Conservation (phyloP, 2,797 vertebrate genomes). For the Monodelphis domestica region DNA sequence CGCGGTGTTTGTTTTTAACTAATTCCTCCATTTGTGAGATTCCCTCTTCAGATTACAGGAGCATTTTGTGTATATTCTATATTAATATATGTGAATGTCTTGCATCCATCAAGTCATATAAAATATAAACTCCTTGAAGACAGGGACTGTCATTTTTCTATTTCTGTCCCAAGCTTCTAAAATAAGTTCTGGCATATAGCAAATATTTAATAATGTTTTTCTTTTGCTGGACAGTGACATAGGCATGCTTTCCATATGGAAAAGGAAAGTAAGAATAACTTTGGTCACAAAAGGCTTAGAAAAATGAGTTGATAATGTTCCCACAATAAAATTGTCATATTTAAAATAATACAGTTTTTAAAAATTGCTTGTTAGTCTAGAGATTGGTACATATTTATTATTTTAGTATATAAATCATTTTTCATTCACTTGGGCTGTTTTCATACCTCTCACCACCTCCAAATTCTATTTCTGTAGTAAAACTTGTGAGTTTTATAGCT, state of each 20-base stretch:
- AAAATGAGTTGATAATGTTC: conserved; percentile 24
- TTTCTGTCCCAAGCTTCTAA: background rate
- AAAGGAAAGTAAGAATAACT: conserved; percentile 4
- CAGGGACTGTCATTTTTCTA: background rate
- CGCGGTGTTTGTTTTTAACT: too few species aligned
- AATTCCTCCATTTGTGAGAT: background rate
- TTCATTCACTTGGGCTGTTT: background rate
- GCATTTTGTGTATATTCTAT: background rate
- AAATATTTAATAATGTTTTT: background rate
- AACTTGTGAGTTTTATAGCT: background rate
- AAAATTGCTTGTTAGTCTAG: conserved; percentile 22
- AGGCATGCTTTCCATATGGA: background rate
- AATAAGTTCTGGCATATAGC: background rate
- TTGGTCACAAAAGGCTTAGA: background rate
- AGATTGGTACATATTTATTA: conserved; percentile 23
- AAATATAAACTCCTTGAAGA: background rate
- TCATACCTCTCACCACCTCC: background rate
- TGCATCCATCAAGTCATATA: background rate
- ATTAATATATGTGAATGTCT: background rate
- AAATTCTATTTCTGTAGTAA: background rate
- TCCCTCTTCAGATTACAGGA: background rate
- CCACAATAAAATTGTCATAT: background rate
- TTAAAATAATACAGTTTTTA: background rate
- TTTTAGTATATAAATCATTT: conserved; percentile 15
- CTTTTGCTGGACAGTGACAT: background rate